Evolutionary conservation across 1,140 invertebrate species (phyloP), one percentile per base, ranked within the genome.

Genomic region (Liolophura sinensis): DNA sequence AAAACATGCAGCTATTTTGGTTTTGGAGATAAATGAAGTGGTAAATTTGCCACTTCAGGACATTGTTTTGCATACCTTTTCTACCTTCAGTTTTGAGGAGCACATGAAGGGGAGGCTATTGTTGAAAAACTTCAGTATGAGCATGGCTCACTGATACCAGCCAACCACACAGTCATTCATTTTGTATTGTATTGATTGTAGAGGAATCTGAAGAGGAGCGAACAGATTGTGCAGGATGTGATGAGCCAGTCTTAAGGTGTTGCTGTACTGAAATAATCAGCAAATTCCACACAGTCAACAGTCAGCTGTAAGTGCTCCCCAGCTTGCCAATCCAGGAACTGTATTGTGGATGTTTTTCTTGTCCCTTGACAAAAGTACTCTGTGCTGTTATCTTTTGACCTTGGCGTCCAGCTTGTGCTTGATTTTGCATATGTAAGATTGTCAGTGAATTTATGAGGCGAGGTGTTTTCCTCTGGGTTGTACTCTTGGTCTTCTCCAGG

Each of bases 251-350:
- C n/a, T 86, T 88, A 11, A 86, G 88, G 65, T 95, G 93, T 77
- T 87, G 89, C 58, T 95, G 93, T 84, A 85, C 90, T 65, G 87
- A 88, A 64, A 90, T 93, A 64, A 88, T 92, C 9, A 88, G 88
- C 72, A 89, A 90, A 66, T 95, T 95, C 75, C 89, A 93, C 81
- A 88, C 91, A 69, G 90, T 91, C 14, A 95, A 95, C 79, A 85
- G 86, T 75, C 91, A 90, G 80, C 72, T 83, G 77, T 82, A 77
- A 80, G 75, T 75, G 22, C n/a, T 40, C 31, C 3, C 3, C 31
- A 40, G 9, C 31, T 9, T 5, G 31, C 31, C 31, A 40, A 40
- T 40, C 31, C 31, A 40, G 31, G 31, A 40, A 40, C 31, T 9
- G 9, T 40, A 40, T 3, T 40, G 31, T 5, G 31, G 9, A 9